These are phyloP conservation scores for Erythrocebus patas DNA, from an alignment of 2,113 vertebrate genomes.

Conservation along the genomic window DNA sequence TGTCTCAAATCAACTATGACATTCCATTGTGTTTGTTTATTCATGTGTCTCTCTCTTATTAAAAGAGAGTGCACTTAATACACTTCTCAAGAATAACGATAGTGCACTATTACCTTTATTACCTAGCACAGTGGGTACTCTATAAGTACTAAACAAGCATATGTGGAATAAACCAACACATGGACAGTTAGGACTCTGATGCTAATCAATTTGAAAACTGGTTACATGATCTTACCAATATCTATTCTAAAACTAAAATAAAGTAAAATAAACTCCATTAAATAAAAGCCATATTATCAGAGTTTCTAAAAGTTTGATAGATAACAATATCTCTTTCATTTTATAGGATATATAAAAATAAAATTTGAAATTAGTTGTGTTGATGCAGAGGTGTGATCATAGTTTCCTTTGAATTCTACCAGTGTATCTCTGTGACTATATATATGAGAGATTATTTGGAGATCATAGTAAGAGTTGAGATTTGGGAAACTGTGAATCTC, in stretches of 20 bases:
- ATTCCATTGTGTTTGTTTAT: neutral
- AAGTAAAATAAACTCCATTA: neutral
- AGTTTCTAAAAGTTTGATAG: neutral
- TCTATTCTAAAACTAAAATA: neutral
- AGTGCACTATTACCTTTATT: neutral
- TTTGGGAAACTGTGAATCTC: neutral
- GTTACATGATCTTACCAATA: neutral
- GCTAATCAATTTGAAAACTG: neutral
- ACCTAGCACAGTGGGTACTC: neutral
- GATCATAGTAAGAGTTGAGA: neutral
- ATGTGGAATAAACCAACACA: neutral
- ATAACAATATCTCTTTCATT: neutral
- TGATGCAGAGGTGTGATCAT: neutral
- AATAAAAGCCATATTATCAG: neutral
- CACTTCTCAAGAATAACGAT: neutral
- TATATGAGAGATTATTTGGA: neutral
- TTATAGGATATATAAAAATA: neutral
- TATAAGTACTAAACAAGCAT: neutral
- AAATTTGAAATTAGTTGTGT: neutral
- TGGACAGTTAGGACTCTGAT: neutral
- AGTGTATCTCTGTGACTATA: neutral
- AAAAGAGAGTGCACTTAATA: neutral
- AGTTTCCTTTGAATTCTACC: neutral
- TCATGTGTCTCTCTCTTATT: neutral
- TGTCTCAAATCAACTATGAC: neutral